Evolutionary conservation across 1,140 invertebrate genomes (phyloP).

Genomic region (Anoplolepis gracilipes): DNA sequence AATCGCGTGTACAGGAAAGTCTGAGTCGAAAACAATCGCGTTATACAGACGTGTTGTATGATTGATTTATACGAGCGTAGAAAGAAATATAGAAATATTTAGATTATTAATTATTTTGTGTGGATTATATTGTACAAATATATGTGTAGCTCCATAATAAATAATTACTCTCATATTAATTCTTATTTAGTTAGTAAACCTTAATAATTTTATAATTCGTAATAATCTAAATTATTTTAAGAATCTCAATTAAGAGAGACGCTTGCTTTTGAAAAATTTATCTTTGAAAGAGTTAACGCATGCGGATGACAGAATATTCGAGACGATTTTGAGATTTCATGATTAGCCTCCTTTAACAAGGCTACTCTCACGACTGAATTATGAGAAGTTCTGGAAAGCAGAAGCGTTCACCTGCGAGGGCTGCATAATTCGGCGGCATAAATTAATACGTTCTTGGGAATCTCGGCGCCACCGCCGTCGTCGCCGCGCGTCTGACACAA

Average conservation of each 20-base stretch:
- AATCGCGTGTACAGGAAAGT: background rate
- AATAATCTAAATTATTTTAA: background rate
- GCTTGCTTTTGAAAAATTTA: background rate
- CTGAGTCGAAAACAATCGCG: background rate
- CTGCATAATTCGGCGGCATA: conserved; percentile 83
- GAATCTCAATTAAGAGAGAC: background rate
- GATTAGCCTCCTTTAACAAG: conserved; percentile 34
- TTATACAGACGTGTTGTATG: background rate
- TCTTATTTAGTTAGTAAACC: background rate
- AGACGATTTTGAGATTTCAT: conserved; percentile 19
- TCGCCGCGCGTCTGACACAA: conserved; percentile 80
- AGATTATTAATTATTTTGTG: background rate
- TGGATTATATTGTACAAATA: background rate
- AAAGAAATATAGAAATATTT: background rate
- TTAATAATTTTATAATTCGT: background rate
- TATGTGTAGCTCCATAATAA: background rate
- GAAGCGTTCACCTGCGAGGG: conserved; percentile 79
- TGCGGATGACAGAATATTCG: background rate
- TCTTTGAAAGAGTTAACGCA: background rate
- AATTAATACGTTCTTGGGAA: conserved; percentile 84
- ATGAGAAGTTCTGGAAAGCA: conserved; percentile 57
- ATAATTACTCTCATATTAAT: background rate
- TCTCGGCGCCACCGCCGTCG: conserved; percentile 70
- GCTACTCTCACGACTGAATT: conserved; percentile 59
- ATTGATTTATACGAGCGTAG: background rate